These are phyloP conservation scores for Umimayanthus kanabou DNA, from an alignment of 92 coral and sea anemone genomes.

Conservation along the genomic window DNA sequence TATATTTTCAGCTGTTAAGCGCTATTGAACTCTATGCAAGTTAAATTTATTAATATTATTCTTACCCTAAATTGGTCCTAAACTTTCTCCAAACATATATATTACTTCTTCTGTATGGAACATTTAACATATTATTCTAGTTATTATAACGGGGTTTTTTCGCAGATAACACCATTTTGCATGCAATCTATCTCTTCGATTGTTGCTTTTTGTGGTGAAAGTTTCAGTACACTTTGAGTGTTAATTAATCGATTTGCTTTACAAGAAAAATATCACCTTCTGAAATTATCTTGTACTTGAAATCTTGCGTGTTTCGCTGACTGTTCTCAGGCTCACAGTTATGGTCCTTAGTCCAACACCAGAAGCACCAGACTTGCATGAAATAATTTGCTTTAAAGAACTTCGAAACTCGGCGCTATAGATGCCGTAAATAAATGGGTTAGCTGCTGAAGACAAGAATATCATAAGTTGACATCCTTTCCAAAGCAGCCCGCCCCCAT, in stretches of 20 bases:
- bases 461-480: constrained; percentile 46
- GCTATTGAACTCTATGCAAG: too few species aligned
- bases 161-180: too few species aligned
- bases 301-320: not conserved
- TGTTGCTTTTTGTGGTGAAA: not conserved
- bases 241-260: not conserved
- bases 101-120: not conserved
- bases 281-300: not conserved
- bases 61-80: too few species aligned
- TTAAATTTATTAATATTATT: too few species aligned
- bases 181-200: not conserved
- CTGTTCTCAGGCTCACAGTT: not conserved
- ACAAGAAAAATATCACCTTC: not conserved
- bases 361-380: too few species aligned
- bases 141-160: too few species aligned
- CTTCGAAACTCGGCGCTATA: constrained; percentile 38
- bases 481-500: constrained; percentile 41
- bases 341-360: not conserved
- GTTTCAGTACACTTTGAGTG: not conserved
- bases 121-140: too few species aligned
- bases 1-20: too few species aligned
- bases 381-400: not conserved
- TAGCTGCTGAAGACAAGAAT: constrained; percentile 31
- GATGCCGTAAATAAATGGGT: constrained; percentile 52
- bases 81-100: too few species aligned